These are phyloP conservation scores for Eilema griseolum DNA, from an alignment of 2,888 invertebrate genomes.

Conservation along the genomic window DNA sequence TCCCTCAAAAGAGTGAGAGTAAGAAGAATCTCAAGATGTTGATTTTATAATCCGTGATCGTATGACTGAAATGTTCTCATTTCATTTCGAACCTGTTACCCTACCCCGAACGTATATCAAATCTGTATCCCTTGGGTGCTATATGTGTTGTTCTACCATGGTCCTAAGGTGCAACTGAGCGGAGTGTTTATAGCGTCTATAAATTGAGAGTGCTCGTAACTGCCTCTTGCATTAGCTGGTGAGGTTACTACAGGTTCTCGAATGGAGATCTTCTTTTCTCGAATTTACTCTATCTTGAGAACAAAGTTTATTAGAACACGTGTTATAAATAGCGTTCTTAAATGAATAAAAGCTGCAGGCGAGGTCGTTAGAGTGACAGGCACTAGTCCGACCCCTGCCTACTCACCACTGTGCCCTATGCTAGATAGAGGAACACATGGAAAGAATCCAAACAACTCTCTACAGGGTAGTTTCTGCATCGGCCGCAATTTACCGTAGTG, in stretches of 20 bases:
- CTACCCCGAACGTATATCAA: slow-evolving; percentile 6
- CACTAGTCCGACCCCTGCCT: no score
- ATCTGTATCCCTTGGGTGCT: slow-evolving; percentile 14
- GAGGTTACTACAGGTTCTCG: slow-evolving; percentile 50
- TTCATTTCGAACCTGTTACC: background rate
- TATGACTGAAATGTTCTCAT: background rate
- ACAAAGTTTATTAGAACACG: no score
- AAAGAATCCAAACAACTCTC: no score
- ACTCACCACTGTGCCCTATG: no score
- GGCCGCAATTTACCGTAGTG: no score
- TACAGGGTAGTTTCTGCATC: no score
- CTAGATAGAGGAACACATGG: no score
- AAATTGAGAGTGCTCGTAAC: slow-evolving; percentile 81
- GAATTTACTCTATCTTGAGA: background rate
- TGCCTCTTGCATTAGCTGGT: slow-evolving; percentile 66
- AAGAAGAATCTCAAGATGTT: no score
- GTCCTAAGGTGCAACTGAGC: slow-evolving; percentile 66
- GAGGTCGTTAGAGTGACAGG: no score
- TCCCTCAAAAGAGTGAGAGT: no score
- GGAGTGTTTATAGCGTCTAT: slow-evolving; percentile 70
- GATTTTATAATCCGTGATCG: background rate
- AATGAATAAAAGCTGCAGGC: no score
- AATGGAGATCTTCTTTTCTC: slow-evolving; percentile 25
- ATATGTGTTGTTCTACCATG: slow-evolving; percentile 31
- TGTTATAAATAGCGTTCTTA: no score